These are phyloP conservation scores for Heliconius charithonia DNA, from an alignment of 2,888 invertebrate genomes.

Conservation along the genomic window DNA sequence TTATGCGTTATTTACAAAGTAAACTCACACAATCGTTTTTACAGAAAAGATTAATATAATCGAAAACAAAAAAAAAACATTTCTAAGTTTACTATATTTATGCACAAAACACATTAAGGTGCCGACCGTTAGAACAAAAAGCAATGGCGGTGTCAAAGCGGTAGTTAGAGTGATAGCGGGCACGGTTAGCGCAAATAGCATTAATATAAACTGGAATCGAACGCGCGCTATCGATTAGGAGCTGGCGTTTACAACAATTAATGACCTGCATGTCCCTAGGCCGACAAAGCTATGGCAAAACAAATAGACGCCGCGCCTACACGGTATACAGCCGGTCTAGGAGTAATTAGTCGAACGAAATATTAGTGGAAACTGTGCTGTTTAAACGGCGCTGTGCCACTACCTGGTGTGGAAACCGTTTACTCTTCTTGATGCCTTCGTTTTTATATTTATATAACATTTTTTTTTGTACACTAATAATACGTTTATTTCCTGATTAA, in stretches of 20 bases:
- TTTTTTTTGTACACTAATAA: too few relatives aligned
- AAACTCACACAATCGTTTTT: too few relatives aligned
- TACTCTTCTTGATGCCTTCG: neutral
- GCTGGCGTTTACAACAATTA: constrained; percentile 83
- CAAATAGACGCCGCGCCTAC: constrained; percentile 81
- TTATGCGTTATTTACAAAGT: too few relatives aligned
- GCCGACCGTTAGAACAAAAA: constrained; percentile 42
- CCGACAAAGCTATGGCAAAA: constrained; percentile 83
- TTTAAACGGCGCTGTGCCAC: neutral
- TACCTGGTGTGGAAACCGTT: neutral
- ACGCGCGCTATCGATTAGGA: constrained; percentile 82
- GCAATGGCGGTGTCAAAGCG: constrained; percentile 48
- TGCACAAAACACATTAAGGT: constrained; percentile 35
- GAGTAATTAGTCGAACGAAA: constrained; percentile 47
- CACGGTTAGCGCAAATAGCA: constrained; percentile 78
- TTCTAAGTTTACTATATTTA: constrained; percentile 5
- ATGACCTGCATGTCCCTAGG: constrained; percentile 83
- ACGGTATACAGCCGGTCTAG: constrained; percentile 67
- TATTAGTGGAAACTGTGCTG: constrained; percentile 27
- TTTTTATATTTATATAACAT: too few relatives aligned
- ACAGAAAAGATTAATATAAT: too few relatives aligned
- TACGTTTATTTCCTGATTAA: too few relatives aligned
- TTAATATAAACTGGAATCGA: constrained; percentile 84
- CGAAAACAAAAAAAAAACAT: neutral
- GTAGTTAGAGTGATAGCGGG: constrained; percentile 52